These are phyloP conservation scores for Lampris incognitus DNA, from an alignment of 2,113 vertebrate genomes.

Conservation along the genomic window DNA sequence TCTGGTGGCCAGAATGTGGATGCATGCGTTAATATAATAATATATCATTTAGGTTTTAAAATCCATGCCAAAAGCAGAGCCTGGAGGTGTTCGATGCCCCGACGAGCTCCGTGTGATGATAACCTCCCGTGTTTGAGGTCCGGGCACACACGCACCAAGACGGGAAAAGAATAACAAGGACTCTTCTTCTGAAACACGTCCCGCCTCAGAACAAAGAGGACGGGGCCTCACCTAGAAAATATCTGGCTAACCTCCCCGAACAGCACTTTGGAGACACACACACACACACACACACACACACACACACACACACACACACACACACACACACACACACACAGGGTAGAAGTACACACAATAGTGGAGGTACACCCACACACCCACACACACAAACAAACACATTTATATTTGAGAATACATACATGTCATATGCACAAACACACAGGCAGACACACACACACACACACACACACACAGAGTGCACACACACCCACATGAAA, in stretches of 20 bases:
- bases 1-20: too few relatives aligned
- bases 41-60: too few relatives aligned
- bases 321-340: background rate
- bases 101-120: slow-evolving; percentile 27
- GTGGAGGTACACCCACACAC: background rate
- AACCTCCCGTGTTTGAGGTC: slow-evolving; percentile 46
- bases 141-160: slow-evolving; percentile 47
- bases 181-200: slow-evolving; percentile 60
- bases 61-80: too few relatives aligned
- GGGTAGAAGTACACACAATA: background rate
- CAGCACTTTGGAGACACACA: slow-evolving; percentile 24
- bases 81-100: too few relatives aligned
- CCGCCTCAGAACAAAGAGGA: slow-evolving; percentile 35
- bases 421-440: slow-evolving; percentile 2
- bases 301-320: background rate
- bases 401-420: background rate
- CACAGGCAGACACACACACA: background rate
- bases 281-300: background rate
- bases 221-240: slow-evolving; percentile 49
- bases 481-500: background rate
- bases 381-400: background rate
- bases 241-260: slow-evolving; percentile 54
- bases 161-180: slow-evolving; percentile 54
- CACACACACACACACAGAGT: slow-evolving; percentile 1
- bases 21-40: too few relatives aligned